Conservation (phyloP, 1,140 invertebrate genomes). For the Drosophila littoralis region DNA sequence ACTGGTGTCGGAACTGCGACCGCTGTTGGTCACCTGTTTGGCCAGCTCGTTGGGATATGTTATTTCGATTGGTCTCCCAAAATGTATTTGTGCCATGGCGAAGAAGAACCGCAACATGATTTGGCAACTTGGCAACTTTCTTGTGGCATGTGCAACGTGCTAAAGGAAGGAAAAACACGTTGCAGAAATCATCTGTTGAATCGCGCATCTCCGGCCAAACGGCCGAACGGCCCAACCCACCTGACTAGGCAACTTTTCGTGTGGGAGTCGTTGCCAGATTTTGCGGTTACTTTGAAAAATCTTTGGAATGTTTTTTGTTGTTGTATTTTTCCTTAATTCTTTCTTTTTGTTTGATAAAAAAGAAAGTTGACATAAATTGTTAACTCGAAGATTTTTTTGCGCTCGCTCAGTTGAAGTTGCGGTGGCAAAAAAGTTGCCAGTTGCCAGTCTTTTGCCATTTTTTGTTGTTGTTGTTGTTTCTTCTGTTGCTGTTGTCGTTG, state of each 20-base stretch:
- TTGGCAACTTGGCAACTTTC: slow-evolving; percentile 79
- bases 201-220: slow-evolving; percentile 16
- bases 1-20: slow-evolving; percentile 52
- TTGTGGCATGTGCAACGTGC: slow-evolving; percentile 50
- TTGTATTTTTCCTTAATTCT: slow-evolving; percentile 56
- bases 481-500: slow-evolving; percentile 22
- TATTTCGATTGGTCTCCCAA: slow-evolving; percentile 66
- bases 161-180: slow-evolving; percentile 53
- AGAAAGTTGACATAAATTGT: slow-evolving; percentile 82
- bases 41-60: slow-evolving; percentile 56
- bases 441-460: slow-evolving; percentile 34
- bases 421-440: slow-evolving; percentile 48
- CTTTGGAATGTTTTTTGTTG: slow-evolving; percentile 67
- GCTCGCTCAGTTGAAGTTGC: slow-evolving; percentile 54
- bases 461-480: slow-evolving; percentile 4
- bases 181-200: slow-evolving; percentile 75
- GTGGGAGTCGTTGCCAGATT: slow-evolving; percentile 74
- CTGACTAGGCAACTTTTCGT: slow-evolving; percentile 69
- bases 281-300: slow-evolving; percentile 77
- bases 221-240: slow-evolving; percentile 55
- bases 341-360: slow-evolving; percentile 80
- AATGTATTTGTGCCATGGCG: slow-evolving; percentile 45
- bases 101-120: slow-evolving; percentile 59
- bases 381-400: slow-evolving; percentile 31
- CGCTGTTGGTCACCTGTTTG: slow-evolving; percentile 75